These are phyloP conservation scores for Trichonephila inaurata DNA, from an alignment of 1,140 invertebrate genomes.

Conservation along the genomic window DNA sequence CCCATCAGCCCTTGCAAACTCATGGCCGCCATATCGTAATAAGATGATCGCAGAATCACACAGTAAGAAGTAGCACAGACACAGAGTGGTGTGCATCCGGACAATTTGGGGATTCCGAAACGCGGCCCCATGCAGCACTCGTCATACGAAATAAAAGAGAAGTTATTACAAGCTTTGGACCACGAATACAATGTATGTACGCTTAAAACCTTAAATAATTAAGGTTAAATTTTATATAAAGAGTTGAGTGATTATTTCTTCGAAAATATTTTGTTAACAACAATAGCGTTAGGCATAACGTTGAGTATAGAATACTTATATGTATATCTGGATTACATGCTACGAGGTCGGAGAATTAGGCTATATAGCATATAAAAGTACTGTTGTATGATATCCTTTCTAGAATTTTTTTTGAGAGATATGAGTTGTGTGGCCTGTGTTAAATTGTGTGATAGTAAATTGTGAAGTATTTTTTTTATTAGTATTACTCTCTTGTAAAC, in stretches of 20 bases:
- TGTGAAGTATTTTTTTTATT: neutral
- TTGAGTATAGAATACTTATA: neutral
- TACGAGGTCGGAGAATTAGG: conserved; percentile 25
- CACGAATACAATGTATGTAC: conserved; percentile 85
- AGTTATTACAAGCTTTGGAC: conserved; percentile 85
- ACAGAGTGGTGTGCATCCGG: conserved; percentile 72
- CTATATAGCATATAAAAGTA: neutral
- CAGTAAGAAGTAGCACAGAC: conserved; percentile 70
- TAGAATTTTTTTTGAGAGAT: neutral
- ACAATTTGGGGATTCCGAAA: conserved; percentile 69
- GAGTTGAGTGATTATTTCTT: neutral
- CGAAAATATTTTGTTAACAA: neutral
- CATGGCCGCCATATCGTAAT: conserved; percentile 64
- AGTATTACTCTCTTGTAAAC: conserved; percentile 32
- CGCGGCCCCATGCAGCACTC: conserved; percentile 83
- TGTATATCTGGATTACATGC: conserved; percentile 36
- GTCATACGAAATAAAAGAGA: conserved; percentile 84
- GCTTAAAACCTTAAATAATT: neutral
- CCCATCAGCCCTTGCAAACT: conserved; percentile 50
- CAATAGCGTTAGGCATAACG: conserved; percentile 74
- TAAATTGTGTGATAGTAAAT: neutral
- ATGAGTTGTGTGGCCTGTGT: too few relatives aligned
- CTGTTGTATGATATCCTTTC: neutral
- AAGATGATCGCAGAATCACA: conserved; percentile 33
- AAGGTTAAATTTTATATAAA: neutral